A percentile compares a stretch with the other conserved stretches of the same genome.
phyloP scores from a whole-genome alignment of 1,140 invertebrate genomes.

The Leucophenga varia region DNA sequence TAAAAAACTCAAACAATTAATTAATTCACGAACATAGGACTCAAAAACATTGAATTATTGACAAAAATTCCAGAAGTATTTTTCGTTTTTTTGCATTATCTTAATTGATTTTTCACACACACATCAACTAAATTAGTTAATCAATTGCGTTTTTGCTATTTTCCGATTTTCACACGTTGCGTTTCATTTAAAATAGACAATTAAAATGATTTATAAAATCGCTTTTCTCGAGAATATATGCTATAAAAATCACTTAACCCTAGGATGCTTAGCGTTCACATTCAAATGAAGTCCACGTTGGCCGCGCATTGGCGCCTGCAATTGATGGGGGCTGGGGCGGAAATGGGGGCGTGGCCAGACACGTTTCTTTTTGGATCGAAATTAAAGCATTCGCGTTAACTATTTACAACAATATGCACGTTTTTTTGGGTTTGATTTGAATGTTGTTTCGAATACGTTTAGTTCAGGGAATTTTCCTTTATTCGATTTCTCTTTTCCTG shows the following conservation, averaged over 20 bases:
- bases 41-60: conserved; percentile 49
- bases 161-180: conserved; percentile 7
- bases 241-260: conserved; percentile 47
- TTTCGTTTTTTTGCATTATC: conserved; percentile 11
- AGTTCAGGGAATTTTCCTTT: conserved; percentile 15
- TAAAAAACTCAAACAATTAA: conserved; percentile 46
- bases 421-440: conserved; percentile 23
- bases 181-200: conserved; percentile 48
- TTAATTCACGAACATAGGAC: conserved; percentile 38
- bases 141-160: too few species aligned
- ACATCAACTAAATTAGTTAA: conserved; percentile 39
- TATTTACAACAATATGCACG: conserved; percentile 49
- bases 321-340: conserved; percentile 14
- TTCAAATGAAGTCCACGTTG: conserved; percentile 29
- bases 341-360: conserved; percentile 24
- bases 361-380: conserved; percentile 34
- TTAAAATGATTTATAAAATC: conserved; percentile 54
- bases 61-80: conserved; percentile 45
- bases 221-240: conserved; percentile 45
- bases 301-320: conserved; percentile 5
- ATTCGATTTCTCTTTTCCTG: conserved; percentile 14
- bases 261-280: conserved; percentile 53
- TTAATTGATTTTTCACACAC: too few species aligned
- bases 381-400: conserved; percentile 41
- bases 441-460: conserved; percentile 15